Evolutionary conservation across 2,113 vertebrate species (phyloP), one percentile per base, ranked within the genome.

Genomic region (Myiopsitta monachus): DNA sequence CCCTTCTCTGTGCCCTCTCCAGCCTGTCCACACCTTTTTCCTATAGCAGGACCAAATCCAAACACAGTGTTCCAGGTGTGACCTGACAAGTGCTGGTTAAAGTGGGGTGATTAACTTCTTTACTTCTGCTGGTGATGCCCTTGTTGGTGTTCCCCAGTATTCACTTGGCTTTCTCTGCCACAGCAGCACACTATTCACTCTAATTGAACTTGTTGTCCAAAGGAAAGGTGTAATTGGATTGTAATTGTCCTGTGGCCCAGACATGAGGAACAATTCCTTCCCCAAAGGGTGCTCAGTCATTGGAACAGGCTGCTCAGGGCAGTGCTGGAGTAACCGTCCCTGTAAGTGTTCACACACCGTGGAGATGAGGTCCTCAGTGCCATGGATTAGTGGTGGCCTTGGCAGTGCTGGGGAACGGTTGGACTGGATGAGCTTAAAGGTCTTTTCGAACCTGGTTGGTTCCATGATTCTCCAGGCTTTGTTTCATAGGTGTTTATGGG

Each of bases 401-500:
- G 33, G 33, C 33, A n/a, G 33, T 15, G 14, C 9, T 59, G 21
- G 57, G 33, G 13, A n/a, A 23, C 0, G 4, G 57, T 59, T 59
- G 33, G 21, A 59, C 57, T 59, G 5, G 21, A 24, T 59, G 57
- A 15, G 33, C 33, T 59, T 59, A 24, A 23, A 59, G 33, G 21
- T 7, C 33, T 59, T 14, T 59, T 59, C 57, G 9, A 15, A 23
- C 33, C 9, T 59, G 14, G 12, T 5, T 24, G 14, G 36, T 36
- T 59, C 33, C 24, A 23, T 59, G 33, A n/a, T 23, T 59, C 33
- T 59, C 10, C 6, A n/a, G 43, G 46, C 12, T 78, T 41, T 59
- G 15, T 49, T 83, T 31, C 38, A 38, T 12, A 17, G 23, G 13
- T 0, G 0, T 1, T 78, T 2, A 44, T 7, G 2, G 52, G 23